These are phyloP conservation scores for Ochropleura plecta DNA, from an alignment of 2,888 invertebrate species.

Conservation along the genomic window DNA sequence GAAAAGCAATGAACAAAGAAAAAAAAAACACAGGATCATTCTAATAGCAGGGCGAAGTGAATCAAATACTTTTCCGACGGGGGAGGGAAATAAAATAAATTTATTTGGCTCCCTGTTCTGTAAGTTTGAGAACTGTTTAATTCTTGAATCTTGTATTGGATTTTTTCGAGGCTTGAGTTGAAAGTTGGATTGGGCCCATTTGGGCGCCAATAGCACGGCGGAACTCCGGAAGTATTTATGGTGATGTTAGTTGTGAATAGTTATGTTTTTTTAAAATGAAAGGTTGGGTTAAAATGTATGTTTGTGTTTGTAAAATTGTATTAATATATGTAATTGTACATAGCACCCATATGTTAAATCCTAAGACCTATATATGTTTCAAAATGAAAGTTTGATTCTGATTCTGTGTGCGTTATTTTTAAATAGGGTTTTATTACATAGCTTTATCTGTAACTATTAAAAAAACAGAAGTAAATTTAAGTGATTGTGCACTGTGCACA, in stretches of 20 bases:
- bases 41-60: slow-evolving; percentile 77
- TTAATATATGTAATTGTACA: too few relatives aligned
- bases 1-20: slow-evolving; percentile 76
- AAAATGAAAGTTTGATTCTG: too few relatives aligned
- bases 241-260: slow-evolving; percentile 4
- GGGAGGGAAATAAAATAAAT: slow-evolving; percentile 73
- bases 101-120: slow-evolving; percentile 78
- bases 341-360: too few relatives aligned
- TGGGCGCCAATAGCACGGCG: slow-evolving; percentile 65
- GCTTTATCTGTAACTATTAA: too few relatives aligned
- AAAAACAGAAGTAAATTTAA: neutral
- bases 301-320: too few relatives aligned
- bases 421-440: too few relatives aligned
- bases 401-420: too few relatives aligned
- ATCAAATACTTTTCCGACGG: slow-evolving; percentile 82
- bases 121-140: slow-evolving; percentile 75
- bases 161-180: slow-evolving; percentile 49
- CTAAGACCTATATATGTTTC: too few relatives aligned
- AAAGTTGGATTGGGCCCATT: slow-evolving; percentile 56
- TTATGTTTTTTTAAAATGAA: neutral
- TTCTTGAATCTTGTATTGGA: slow-evolving; percentile 68
- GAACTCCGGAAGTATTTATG: slow-evolving; percentile 17
- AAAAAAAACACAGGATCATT: slow-evolving; percentile 83
- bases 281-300: too few relatives aligned
- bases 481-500: neutral